phyloP scores from a whole-genome alignment of 2,797 vertebrate genomes.

The Gouania willdenowi region DNA sequence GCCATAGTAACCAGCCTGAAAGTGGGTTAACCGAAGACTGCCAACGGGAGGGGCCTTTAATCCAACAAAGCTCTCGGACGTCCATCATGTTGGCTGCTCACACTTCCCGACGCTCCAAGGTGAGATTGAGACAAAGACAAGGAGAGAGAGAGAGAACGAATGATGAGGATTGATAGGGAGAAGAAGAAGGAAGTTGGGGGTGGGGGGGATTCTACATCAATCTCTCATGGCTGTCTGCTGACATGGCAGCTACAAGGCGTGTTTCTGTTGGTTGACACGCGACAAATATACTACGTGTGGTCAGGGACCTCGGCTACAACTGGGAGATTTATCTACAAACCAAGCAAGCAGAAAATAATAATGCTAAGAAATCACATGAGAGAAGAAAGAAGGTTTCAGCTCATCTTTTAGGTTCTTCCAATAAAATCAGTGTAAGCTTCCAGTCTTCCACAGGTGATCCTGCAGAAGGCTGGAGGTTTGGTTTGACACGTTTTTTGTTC shows the following conservation, averaged over 20 bases:
- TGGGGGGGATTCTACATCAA: slow-evolving; percentile 27
- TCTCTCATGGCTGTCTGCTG: slow-evolving; percentile 34
- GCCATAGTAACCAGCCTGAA: slow-evolving; percentile 22
- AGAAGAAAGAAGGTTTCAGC: slow-evolving; percentile 6
- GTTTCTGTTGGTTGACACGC: slow-evolving; percentile 22
- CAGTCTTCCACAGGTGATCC: neutral
- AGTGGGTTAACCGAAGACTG: slow-evolving; percentile 10
- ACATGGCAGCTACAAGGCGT: slow-evolving; percentile 36
- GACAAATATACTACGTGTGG: slow-evolving; percentile 9
- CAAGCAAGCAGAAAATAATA: too few relatives aligned
- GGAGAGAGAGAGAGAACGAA: slow-evolving; percentile 9
- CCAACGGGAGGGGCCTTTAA: slow-evolving; percentile 1
- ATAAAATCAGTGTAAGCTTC: neutral
- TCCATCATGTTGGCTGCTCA: slow-evolving; percentile 25
- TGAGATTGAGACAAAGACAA: slow-evolving; percentile 27
- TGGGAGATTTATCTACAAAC: neutral
- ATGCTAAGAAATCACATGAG: too few relatives aligned
- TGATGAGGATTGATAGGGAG: neutral
- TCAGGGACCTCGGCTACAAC: neutral
- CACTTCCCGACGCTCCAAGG: slow-evolving; percentile 17
- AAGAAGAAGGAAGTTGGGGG: slow-evolving; percentile 4
- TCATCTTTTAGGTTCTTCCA: neutral
- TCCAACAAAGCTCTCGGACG: slow-evolving; percentile 10
- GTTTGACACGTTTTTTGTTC: slow-evolving; percentile 6
- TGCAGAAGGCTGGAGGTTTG: too few relatives aligned